A percentile compares a stretch with the other conserved stretches of the same genome.
Evolutionary conservation across 1,140 invertebrate genomes (phyloP).

Genomic region (Alviniconcha marisindica): DNA sequence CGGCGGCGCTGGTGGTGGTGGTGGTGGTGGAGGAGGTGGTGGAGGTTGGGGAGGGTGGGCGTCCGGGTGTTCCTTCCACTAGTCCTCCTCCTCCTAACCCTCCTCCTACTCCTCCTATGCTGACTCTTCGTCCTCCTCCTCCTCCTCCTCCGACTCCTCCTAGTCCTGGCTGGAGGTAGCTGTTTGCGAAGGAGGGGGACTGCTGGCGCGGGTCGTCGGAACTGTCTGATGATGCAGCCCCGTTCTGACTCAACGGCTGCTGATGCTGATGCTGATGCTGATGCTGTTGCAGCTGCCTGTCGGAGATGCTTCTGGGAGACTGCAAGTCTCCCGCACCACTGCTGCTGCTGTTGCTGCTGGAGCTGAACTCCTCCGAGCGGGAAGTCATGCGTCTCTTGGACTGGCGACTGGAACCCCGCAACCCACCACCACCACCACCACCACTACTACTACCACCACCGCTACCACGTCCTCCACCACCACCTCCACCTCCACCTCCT

Average conservation of each 20-base stretch:
- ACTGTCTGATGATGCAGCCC: neutral
- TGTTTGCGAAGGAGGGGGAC: neutral
- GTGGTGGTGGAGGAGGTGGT: neutral
- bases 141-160: neutral
- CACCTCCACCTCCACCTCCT: no score
- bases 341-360: no score
- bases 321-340: no score
- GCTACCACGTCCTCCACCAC: no score
- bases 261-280: no score
- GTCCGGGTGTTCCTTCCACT: neutral
- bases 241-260: neutral
- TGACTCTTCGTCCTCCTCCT: neutral
- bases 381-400: no score
- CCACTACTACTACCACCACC: no score
- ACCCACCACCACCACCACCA: no score
- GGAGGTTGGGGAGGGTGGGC: neutral
- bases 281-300: neutral
- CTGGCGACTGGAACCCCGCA: no score
- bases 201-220: neutral
- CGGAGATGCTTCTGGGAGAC: constrained; percentile 8
- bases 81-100: neutral
- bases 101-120: neutral
- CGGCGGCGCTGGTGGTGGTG: no score
- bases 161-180: no score
- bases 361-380: no score